A percentile compares a stretch with the other conserved stretches of the same genome.
phyloP scores from a whole-genome alignment of 2,113 vertebrate genomes.

The Microcebus tavaratra region DNA sequence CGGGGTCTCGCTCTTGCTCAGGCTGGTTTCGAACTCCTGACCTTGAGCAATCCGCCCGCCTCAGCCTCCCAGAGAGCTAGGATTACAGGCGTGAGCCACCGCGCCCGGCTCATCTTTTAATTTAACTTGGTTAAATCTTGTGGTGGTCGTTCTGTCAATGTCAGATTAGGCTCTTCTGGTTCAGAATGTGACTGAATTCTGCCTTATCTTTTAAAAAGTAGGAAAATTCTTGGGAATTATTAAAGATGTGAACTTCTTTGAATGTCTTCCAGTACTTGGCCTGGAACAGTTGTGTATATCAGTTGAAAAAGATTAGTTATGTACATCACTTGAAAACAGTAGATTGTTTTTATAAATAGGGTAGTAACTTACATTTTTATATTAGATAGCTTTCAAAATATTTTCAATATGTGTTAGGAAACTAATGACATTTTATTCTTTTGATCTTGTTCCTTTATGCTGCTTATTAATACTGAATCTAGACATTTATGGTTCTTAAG shows the following conservation, averaged over 20 bases:
- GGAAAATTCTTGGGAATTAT: constrained; percentile 25
- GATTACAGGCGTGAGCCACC: too few relatives aligned
- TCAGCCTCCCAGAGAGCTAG: too few relatives aligned
- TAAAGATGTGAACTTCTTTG: background rate
- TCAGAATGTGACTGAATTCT: constrained; percentile 42
- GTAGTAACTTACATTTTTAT: constrained; percentile 14
- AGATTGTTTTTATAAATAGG: constrained; percentile 19
- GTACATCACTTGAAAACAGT: constrained; percentile 3
- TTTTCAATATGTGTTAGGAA: constrained; percentile 2
- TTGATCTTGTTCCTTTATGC: background rate
- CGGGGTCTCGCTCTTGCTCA: too few relatives aligned
- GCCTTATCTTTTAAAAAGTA: constrained; percentile 4
- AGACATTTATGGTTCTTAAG: background rate
- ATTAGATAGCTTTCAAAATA: constrained; percentile 8
- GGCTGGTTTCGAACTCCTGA: too few relatives aligned
- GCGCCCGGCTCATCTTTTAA: background rate
- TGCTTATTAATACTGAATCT: constrained; percentile 27
- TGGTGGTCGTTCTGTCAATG: background rate
- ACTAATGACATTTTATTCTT: constrained; percentile 28
- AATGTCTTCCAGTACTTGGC: constrained; percentile 16
- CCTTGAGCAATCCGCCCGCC: too few relatives aligned
- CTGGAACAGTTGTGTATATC: background rate
- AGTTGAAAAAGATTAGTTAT: background rate
- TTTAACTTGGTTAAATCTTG: background rate
- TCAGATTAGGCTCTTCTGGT: background rate